A percentile compares a stretch with the other conserved stretches of the same genome.
Evolutionary conservation across 2,113 vertebrate species (phyloP).

Genomic region (Varanus salvator): DNA sequence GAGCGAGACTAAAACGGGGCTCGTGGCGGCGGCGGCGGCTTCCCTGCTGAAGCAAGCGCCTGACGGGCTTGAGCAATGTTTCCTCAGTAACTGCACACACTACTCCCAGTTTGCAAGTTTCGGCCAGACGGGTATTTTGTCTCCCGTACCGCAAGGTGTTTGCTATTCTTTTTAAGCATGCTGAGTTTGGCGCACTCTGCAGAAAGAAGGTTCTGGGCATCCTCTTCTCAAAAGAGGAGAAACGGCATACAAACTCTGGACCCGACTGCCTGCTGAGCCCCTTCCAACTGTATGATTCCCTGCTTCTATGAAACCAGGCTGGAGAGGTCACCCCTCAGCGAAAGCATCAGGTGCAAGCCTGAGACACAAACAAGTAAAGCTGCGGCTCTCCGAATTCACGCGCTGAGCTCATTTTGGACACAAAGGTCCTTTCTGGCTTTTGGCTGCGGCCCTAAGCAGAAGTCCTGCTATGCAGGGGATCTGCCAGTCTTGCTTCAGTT

Average conservation of each 20-base stretch:
- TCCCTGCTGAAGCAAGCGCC: not conserved
- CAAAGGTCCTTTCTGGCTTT: not conserved
- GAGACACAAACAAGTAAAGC: not conserved
- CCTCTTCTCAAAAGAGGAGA: not conserved
- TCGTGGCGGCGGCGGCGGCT: not conserved
- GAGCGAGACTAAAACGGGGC: not conserved
- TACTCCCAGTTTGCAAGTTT: fast-evolving
- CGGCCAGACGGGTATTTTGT: not conserved
- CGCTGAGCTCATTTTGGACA: not conserved
- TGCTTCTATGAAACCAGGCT: not conserved
- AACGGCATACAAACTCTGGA: not conserved
- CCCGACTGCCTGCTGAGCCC: too few relatives aligned
- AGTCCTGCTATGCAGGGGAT: not conserved
- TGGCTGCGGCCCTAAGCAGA: not conserved
- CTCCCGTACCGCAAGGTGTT: too few relatives aligned
- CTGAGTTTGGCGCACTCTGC: not conserved
- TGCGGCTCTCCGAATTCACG: not conserved
- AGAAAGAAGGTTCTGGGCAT: not conserved
- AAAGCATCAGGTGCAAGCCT: not conserved
- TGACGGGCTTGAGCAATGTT: not conserved
- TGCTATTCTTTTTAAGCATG: too few relatives aligned
- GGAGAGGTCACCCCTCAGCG: not conserved
- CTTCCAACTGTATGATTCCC: too few relatives aligned
- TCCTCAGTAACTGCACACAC: not conserved
- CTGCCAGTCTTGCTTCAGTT: not conserved